Base-by-base conservation (phyloP, 37 sponge, comb jelly and placozoan genomes). In the Theonella swinhoei region DNA sequence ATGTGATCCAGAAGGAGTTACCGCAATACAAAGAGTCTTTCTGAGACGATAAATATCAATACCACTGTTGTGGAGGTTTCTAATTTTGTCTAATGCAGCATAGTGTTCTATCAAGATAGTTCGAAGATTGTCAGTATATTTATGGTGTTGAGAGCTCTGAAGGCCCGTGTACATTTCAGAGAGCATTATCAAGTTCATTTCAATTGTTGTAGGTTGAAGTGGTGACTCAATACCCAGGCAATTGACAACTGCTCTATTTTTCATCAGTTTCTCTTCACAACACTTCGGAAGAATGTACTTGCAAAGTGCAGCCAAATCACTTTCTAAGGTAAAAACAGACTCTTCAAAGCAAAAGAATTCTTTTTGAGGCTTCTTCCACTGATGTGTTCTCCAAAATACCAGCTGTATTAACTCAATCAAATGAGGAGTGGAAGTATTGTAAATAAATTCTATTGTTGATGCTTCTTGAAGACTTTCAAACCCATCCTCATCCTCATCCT, bases 91-190 rank as follows among this genome's bases (percentile, higher is more conserved):
- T 25, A 87, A 23, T n/a, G 31, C 79, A 8, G 66, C 47, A 63
- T 80, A 87, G 75, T 87, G 88, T 24, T 34, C 7, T 35, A 25
- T 36, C 29, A 86, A 75, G 14, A 87, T 4, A 26, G 67, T 31
- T 26, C 4, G 40, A 5, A 74, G 9, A 29, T 17, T 58, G 1
- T 2, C 26, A 47, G 31, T 31, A 28, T 4, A 4, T 4, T 28
- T 75, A 30, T 54, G 59, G 14, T 3, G 34, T 47, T 17, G 11
- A 47, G 54, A 47, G 11, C 7, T 47, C 14, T 47, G 54, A 17
- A 47, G 11, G 14, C 54, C 7, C 7, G 54, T 47, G 14, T 47
- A 47, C 7, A 14, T 17, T 38, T 59, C 34, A 37, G 78, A 85
- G 2, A 85, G 60, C 9, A 20, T 20, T 5, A 59, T 8, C 2